phyloP scores from a whole-genome alignment of 2,888 invertebrate species.

The Tipula confusa region DNA sequence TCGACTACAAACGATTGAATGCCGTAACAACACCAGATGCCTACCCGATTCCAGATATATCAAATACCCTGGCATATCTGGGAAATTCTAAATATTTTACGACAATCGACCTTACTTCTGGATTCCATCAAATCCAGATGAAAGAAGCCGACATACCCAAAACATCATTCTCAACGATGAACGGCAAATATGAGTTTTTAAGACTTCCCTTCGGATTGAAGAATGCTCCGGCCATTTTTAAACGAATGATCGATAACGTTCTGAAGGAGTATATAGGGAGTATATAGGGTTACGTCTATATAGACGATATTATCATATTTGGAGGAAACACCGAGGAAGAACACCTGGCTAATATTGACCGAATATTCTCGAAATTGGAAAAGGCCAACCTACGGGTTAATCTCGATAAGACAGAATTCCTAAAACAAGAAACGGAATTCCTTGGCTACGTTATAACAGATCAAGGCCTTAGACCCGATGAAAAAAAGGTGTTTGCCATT shows the following conservation, averaged over 20 bases:
- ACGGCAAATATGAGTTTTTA: not conserved
- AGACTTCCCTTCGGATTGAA: conserved; percentile 28
- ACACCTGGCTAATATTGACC: too few relatives aligned
- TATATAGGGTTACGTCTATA: conserved; percentile 28
- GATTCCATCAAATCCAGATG: conserved; percentile 31
- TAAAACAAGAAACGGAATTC: conserved; percentile 27
- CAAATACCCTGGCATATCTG: too few relatives aligned
- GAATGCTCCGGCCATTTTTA: conserved; percentile 26
- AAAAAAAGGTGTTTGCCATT: not conserved
- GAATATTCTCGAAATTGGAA: too few relatives aligned
- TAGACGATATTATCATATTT: too few relatives aligned
- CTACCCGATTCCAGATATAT: not conserved
- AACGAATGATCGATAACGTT: conserved; percentile 31
- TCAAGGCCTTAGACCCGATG: not conserved
- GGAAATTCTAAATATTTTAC: too few relatives aligned
- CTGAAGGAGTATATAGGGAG: conserved; percentile 20
- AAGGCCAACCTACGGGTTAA: too few relatives aligned
- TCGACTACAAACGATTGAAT: conserved; percentile 31
- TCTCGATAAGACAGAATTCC: too few relatives aligned
- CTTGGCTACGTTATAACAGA: not conserved
- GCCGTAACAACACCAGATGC: conserved; percentile 31
- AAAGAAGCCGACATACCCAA: not conserved
- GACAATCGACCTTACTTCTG: too few relatives aligned
- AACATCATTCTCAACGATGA: conserved; percentile 13
- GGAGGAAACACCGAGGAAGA: conserved; percentile 21